Evolutionary conservation across 2,888 invertebrate species (phyloP).

Genomic region (Lottia gigantea): DNA sequence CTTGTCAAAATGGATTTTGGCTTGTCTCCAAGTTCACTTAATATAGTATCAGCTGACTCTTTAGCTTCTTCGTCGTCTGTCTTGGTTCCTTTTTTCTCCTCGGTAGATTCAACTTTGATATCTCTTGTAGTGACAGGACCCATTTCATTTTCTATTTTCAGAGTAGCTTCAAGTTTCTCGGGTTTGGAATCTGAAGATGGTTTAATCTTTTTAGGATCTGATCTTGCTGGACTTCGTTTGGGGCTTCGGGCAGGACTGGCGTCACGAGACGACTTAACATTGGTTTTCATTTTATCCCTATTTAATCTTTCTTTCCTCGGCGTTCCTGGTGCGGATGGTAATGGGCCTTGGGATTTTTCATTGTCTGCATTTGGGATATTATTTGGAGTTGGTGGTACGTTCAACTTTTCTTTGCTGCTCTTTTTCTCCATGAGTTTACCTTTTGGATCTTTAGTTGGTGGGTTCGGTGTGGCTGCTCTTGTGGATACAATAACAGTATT

Average conservation of each 20-base stretch:
- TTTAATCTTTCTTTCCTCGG: not conserved
- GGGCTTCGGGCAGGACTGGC: not conserved
- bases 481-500: too few relatives aligned
- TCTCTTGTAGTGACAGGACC: conserved; percentile 6
- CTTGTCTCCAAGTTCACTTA: conserved; percentile 7
- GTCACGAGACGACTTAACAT: not conserved
- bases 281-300: not conserved
- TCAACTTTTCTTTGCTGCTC: not conserved
- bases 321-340: not conserved
- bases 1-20: conserved; percentile 19
- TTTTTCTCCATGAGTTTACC: not conserved
- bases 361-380: not conserved
- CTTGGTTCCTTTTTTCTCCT: conserved; percentile 3
- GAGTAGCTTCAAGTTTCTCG: conserved; percentile 5
- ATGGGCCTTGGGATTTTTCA: not conserved
- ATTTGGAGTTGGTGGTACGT: not conserved
- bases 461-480: too few relatives aligned
- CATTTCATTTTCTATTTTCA: conserved; percentile 10
- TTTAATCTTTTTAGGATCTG: too few relatives aligned
- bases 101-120: not conserved
- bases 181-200: not conserved
- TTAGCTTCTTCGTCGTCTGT: conserved; percentile 8
- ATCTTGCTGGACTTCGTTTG: not conserved
- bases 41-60: not conserved
- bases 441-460: too few relatives aligned